Evolutionary conservation across 2,113 vertebrate genomes (phyloP).

Genomic region (Oreochromis tanganicae): DNA sequence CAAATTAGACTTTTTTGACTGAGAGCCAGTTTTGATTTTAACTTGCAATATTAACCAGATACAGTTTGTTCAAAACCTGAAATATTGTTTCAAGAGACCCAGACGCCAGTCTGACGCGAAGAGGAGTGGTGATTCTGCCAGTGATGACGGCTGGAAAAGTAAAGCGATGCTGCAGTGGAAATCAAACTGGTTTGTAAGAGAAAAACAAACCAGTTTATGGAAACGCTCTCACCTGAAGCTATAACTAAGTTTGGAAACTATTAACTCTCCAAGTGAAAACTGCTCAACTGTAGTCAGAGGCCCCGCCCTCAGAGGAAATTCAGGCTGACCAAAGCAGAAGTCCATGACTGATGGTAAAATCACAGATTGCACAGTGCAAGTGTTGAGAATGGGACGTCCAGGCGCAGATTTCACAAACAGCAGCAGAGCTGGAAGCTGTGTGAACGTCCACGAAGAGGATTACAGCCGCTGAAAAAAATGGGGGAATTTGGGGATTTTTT

Average conservation of each 20-base stretch:
- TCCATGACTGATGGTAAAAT: not conserved
- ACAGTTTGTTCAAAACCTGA: not conserved
- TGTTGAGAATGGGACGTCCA: not conserved
- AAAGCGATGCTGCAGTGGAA: not conserved
- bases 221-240: not conserved
- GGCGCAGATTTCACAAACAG: not conserved
- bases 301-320: not conserved
- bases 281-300: not conserved
- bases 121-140: not conserved
- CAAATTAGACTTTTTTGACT: not conserved
- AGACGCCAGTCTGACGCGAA: not conserved
- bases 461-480: fast-evolving
- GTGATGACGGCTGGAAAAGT: not conserved
- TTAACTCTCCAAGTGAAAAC: not conserved
- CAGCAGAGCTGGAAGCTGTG: not conserved
- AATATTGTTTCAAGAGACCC: not conserved
- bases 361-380: not conserved
- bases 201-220: not conserved
- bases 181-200: not conserved
- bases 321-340: not conserved
- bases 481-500: not conserved
- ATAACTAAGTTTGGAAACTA: not conserved
- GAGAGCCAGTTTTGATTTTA: not conserved
- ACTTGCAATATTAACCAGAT: not conserved
- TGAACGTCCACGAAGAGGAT: not conserved